Evolutionary conservation across 2,888 invertebrate genomes (phyloP).

Genomic region (Phalera bucephala): DNA sequence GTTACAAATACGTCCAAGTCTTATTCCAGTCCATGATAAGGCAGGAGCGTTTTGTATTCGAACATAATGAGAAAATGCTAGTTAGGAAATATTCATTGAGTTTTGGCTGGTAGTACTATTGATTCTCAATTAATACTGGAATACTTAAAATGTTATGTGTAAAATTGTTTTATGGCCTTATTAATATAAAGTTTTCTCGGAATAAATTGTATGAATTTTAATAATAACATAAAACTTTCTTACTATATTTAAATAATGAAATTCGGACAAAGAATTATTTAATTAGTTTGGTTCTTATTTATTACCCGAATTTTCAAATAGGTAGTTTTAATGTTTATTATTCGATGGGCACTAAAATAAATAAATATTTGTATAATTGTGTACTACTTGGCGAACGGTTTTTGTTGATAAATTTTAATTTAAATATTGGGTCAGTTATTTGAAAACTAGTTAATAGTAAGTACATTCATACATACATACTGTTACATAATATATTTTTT

Average conservation of each 20-base stretch:
- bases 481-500: constrained; percentile 77
- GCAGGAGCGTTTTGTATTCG: constrained; percentile 40
- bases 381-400: constrained; percentile 32
- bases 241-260: constrained; percentile 36
- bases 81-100: constrained; percentile 58
- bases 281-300: constrained; percentile 17
- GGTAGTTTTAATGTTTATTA: constrained; percentile 14
- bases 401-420: constrained; percentile 34
- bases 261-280: constrained; percentile 33
- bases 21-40: constrained; percentile 32
- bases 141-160: constrained; percentile 28
- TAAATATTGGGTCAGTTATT: constrained; percentile 46
- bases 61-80: constrained; percentile 47
- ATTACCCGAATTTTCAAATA: constrained; percentile 15
- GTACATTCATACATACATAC: constrained; percentile 41
- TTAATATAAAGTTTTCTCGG: constrained; percentile 45
- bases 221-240: constrained; percentile 38
- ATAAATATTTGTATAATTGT: constrained; percentile 10
- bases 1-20: constrained; percentile 49
- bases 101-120: constrained; percentile 29
- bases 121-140: constrained; percentile 29
- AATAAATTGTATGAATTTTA: constrained; percentile 41
- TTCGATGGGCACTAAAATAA: constrained; percentile 12
- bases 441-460: constrained; percentile 59
- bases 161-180: constrained; percentile 67